Conservation (phyloP, 2,888 invertebrate species). For the Latrodectus hesperus region DNA sequence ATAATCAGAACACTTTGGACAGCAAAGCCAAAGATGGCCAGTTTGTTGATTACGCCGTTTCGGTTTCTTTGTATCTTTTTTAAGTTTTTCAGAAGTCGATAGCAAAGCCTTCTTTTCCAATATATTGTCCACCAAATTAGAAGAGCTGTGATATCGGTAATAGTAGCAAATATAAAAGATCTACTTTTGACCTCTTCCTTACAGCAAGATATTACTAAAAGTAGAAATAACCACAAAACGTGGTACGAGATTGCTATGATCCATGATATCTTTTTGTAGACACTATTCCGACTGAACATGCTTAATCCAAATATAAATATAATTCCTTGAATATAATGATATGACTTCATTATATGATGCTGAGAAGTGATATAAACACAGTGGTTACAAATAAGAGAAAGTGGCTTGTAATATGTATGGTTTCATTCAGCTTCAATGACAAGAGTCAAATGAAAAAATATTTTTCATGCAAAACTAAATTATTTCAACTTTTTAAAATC, state of each 20-base stretch:
- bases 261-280: background rate
- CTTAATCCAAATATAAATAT: constrained; percentile 11
- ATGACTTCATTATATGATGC: background rate
- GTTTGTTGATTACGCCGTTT: background rate
- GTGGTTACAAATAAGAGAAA: no score
- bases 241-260: constrained; percentile 1
- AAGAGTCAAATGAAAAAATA: no score
- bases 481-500: no score
- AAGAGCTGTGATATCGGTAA: background rate
- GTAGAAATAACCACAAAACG: background rate
- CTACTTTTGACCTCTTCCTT: background rate
- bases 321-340: background rate
- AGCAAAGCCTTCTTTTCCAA: background rate
- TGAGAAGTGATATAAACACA: no score
- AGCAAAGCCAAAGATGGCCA: no score
- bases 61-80: background rate
- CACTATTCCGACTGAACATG: background rate
- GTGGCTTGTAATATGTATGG: no score
- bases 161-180: background rate
- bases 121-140: constrained; percentile 12
- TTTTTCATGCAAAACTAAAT: no score
- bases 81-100: background rate
- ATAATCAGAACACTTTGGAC: no score
- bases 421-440: no score
- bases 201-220: constrained; percentile 1